Percentiles rank a stretch among this genome's conserved stretches.
phyloP scores from a whole-genome alignment of 2,888 invertebrate genomes.

The Acanthosepion lycidas region DNA sequence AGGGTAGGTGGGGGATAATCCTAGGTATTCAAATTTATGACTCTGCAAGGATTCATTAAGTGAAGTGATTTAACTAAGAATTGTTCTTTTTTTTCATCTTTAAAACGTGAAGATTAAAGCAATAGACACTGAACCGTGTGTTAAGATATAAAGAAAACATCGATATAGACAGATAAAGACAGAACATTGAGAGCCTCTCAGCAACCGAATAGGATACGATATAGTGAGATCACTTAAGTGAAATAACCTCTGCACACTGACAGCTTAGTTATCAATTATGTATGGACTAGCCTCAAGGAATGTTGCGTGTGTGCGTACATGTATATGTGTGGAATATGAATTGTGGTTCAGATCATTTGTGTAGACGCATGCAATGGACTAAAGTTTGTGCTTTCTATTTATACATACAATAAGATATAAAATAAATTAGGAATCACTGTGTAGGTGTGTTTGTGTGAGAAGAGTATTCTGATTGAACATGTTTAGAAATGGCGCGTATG shows the following conservation, averaged over 20 bases:
- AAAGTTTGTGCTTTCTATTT: background rate
- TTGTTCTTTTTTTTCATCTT: background rate
- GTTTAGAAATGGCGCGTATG: background rate
- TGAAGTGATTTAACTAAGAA: background rate
- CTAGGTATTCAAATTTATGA: too few species aligned
- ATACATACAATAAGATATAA: background rate
- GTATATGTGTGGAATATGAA: background rate
- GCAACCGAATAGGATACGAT: background rate
- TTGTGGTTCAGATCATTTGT: background rate
- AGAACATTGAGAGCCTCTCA: background rate
- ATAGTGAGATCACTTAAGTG: background rate
- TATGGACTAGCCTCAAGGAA: background rate
- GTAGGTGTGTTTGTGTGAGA: background rate
- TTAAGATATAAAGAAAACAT: background rate
- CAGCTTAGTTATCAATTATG: conserved; percentile 20
- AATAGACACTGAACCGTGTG: background rate
- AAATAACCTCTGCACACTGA: background rate
- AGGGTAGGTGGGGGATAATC: too few species aligned
- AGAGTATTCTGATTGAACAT: background rate
- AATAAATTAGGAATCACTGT: background rate
- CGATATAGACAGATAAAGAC: background rate
- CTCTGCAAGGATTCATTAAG: background rate
- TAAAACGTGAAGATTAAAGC: too few species aligned
- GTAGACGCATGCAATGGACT: background rate
- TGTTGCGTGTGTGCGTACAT: background rate